These are phyloP conservation scores for Synergus japonicus DNA, from an alignment of 2,888 invertebrate genomes.

Conservation along the genomic window DNA sequence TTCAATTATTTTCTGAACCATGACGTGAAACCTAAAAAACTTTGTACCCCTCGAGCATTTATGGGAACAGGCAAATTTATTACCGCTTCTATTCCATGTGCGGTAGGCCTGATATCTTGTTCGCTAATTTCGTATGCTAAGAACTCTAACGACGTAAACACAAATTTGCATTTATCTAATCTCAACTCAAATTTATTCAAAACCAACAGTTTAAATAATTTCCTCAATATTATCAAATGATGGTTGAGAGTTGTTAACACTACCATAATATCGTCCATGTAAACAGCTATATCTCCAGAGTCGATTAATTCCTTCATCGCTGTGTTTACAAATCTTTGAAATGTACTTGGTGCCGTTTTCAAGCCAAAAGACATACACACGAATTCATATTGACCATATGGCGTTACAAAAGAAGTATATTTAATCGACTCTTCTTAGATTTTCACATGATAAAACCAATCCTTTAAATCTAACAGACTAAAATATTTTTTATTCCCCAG, in stretches of 20 bases:
- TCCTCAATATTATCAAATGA: too few relatives aligned
- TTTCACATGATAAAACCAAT: slow-evolving; percentile 41
- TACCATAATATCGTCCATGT: too few relatives aligned
- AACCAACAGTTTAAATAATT: too few relatives aligned
- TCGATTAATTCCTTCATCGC: too few relatives aligned
- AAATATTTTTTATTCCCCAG: too few relatives aligned
- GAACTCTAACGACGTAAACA: too few relatives aligned
- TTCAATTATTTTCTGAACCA: not conserved
- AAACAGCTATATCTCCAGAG: too few relatives aligned
- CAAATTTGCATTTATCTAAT: too few relatives aligned
- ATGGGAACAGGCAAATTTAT: not conserved
- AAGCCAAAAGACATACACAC: slow-evolving; percentile 23
- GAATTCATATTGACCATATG: slow-evolving; percentile 10
- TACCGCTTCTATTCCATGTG: not conserved
- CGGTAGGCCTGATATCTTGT: not conserved
- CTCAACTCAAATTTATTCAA: too few relatives aligned
- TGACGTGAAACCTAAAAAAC: not conserved
- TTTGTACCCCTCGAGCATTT: not conserved
- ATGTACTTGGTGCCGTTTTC: slow-evolving; percentile 40
- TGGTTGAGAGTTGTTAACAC: too few relatives aligned
- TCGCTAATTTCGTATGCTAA: not conserved
- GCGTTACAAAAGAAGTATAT: slow-evolving; percentile 43
- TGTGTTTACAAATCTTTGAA: not conserved
- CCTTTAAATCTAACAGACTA: slow-evolving; percentile 23
- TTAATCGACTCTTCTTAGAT: slow-evolving; percentile 31